These are phyloP conservation scores for Drosophila busckii DNA, from an alignment of 1,140 invertebrate genomes.

Conservation along the genomic window DNA sequence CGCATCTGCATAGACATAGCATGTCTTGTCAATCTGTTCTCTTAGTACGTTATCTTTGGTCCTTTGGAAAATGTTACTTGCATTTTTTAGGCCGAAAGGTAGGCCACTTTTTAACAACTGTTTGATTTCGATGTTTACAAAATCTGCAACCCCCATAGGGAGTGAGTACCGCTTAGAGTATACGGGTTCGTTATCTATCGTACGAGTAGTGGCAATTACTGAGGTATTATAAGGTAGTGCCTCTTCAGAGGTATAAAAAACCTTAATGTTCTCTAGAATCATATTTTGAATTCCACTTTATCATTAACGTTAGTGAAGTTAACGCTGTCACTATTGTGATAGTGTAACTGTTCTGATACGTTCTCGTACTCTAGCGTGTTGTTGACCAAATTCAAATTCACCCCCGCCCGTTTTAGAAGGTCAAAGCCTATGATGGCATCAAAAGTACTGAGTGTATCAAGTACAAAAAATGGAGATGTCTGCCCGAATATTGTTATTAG, in stretches of 20 bases:
- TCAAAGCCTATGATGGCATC: conserved; percentile 8
- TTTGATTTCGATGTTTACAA: conserved; percentile 33
- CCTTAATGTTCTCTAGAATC: conserved; percentile 7
- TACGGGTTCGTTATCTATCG: conserved; percentile 22
- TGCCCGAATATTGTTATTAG: conserved; percentile 1
- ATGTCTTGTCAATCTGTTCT: conserved; percentile 48
- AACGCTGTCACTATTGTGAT: conserved; percentile 1
- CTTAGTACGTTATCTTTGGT: conserved; percentile 42
- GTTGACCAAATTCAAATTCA: not conserved
- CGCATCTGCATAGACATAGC: conserved; percentile 17
- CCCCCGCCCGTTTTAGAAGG: not conserved
- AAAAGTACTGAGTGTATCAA: not conserved
- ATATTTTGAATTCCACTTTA: no score
- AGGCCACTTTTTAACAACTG: conserved; percentile 26
- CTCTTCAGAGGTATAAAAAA: conserved; percentile 14
- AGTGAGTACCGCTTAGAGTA: conserved; percentile 36
- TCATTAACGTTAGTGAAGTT: conserved; percentile 8
- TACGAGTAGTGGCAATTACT: conserved; percentile 23
- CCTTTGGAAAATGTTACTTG: no score
- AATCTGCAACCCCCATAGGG: conserved; percentile 20
- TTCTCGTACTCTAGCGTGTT: not conserved
- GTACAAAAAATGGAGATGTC: not conserved
- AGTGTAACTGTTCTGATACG: not conserved
- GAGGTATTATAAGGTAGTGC: conserved; percentile 27
- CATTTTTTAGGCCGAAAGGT: no score